A percentile compares a stretch with the other conserved stretches of the same genome.
Conservation (phyloP, 2,797 vertebrate genomes). For the Myiotriccus ornatus region DNA sequence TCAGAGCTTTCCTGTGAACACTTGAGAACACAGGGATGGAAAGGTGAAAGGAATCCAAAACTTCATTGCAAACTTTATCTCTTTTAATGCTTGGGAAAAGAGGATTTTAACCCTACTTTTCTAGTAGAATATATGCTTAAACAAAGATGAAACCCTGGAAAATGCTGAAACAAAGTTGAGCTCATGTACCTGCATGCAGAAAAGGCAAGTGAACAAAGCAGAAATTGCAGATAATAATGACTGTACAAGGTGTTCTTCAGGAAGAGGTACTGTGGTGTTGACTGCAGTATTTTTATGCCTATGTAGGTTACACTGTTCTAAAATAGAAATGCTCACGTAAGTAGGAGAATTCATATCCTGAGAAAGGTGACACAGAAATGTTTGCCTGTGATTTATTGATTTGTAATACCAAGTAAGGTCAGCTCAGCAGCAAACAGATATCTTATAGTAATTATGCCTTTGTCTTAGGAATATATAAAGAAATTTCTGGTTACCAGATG, state of each 20-base stretch:
- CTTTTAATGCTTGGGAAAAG: neutral
- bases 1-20: neutral
- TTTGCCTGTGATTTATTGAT: neutral
- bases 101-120: neutral
- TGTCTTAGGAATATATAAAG: neutral
- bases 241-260: neutral
- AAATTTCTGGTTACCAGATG: neutral
- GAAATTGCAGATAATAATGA: neutral
- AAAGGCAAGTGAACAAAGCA: neutral
- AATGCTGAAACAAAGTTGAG: neutral
- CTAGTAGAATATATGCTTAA: neutral
- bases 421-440: neutral
- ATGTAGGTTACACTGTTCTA: neutral
- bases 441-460: neutral
- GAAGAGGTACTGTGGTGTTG: neutral
- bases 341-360: neutral
- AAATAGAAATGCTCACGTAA: neutral
- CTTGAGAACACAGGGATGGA: neutral
- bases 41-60: neutral
- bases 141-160: neutral
- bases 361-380: neutral
- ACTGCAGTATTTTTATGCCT: neutral
- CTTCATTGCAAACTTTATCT: neutral
- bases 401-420: neutral
- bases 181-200: neutral